Evolutionary conservation across 2,797 vertebrate genomes (phyloP), one percentile per base, ranked within the genome.

Genomic region (Amphiprion clarkii): DNA sequence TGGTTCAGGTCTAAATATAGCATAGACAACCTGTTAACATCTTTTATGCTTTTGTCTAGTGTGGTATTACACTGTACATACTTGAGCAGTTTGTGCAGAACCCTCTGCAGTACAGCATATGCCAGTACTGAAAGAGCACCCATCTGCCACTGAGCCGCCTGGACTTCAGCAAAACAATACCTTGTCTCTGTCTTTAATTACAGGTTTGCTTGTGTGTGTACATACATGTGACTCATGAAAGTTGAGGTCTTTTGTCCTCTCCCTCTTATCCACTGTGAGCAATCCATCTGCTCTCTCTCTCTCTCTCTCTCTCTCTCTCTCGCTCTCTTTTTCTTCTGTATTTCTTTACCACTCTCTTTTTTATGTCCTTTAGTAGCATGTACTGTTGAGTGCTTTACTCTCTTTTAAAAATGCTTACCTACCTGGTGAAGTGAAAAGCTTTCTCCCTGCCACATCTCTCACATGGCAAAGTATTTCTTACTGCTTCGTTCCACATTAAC

Each of bases 101-200:
- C 86, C 83, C 89, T 78, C 72, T 94, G 94, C 94, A 89, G 91
- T 81, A 83, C 83, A 92, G 91, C 95, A 92, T 95, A 88, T 96
- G 96, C 93, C 94, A 93, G 85, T 91, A 92, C 91, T 90, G 89
- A 93, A 78, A 87, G 88, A 91, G 74, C 86, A 88, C 91, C 96
- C 96, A 97, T 96, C 96, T 97, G 96, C 94, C 88, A 85, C 92
- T 36, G 69, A 81, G 94, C 89, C 55, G 90, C 89, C 87, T 88
- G 88, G 86, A 92, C 84, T 25, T 87, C 92, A 79, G 55, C 94
- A 83, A 92, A 96, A 94, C 93, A 92, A 90, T 86, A 79, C 93
- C 92, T 93, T 90, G 93, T 94, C 91, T 92, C 93, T 79, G 84
- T 89, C 76, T 74, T 93, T 95, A 95, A 95, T 96, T 95, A 94